A percentile compares a stretch with the other conserved stretches of the same genome.
phyloP scores from a whole-genome alignment of 2,113 vertebrate genomes.

The Neolamprologus tretocephalus region DNA sequence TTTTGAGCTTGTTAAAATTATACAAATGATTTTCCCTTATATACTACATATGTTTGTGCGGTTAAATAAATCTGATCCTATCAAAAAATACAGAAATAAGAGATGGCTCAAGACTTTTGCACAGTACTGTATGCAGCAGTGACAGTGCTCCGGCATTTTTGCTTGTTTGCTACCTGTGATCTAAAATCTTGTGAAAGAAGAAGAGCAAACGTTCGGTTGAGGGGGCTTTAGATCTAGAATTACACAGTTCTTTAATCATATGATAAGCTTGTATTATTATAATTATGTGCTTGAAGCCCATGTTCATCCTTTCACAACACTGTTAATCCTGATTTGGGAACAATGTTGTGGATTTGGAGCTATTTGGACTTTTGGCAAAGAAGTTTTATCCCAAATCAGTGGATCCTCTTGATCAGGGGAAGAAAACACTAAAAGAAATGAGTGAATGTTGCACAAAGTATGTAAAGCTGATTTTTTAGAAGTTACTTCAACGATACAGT shows the following conservation, averaged over 20 bases:
- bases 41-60: neutral
- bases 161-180: neutral
- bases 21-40: neutral
- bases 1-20: neutral
- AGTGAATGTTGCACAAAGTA: neutral
- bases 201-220: neutral
- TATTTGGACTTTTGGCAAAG: neutral
- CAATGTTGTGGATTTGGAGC: neutral
- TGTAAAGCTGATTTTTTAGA: neutral
- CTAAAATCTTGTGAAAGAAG: neutral
- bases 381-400: neutral
- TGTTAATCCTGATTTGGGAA: neutral
- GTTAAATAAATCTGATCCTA: neutral
- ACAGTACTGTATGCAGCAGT: neutral
- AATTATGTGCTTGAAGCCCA: neutral
- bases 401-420: neutral
- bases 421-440: neutral
- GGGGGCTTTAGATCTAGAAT: neutral
- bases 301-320: neutral
- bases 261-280: neutral
- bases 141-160: neutral
- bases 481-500: neutral
- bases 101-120: neutral
- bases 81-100: neutral
- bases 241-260: neutral